Evolutionary conservation across 2,113 vertebrate genomes (phyloP).

Genomic region (Calidris pugnax): DNA sequence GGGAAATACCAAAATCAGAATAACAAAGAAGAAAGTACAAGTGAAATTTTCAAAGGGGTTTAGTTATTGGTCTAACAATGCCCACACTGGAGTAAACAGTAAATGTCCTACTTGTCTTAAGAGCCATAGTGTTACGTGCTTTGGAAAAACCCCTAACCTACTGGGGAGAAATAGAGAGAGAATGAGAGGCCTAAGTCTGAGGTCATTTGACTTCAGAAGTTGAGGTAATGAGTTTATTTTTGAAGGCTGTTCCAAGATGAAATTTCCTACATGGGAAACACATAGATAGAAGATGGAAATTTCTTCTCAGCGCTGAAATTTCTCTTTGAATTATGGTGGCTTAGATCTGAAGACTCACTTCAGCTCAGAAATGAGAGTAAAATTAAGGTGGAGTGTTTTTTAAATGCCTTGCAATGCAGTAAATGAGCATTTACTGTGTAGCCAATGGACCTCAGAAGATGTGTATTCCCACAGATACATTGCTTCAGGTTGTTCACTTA

Average conservation of each 20-base stretch:
- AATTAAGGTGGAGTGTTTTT: neutral
- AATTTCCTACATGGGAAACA: neutral
- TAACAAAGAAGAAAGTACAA: neutral
- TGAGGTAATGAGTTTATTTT: neutral
- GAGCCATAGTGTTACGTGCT: neutral
- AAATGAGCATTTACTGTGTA: neutral
- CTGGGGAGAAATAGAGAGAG: neutral
- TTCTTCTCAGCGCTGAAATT: neutral
- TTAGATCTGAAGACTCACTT: neutral
- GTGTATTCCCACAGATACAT: neutral
- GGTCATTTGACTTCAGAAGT: neutral
- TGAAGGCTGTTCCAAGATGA: neutral
- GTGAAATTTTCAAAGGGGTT: neutral
- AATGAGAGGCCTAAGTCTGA: neutral
- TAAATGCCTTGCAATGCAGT: neutral
- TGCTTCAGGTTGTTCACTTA: neutral
- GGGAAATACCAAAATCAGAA: neutral
- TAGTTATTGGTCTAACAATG: neutral
- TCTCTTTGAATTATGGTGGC: neutral
- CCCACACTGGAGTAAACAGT: neutral
- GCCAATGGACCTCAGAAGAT: fast-evolving
- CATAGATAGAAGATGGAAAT: neutral
- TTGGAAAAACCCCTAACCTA: neutral
- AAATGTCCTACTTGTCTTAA: neutral
- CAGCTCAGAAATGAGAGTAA: neutral